Conservation (phyloP, 2,113 vertebrate species). For the Centropus unirufus region DNA sequence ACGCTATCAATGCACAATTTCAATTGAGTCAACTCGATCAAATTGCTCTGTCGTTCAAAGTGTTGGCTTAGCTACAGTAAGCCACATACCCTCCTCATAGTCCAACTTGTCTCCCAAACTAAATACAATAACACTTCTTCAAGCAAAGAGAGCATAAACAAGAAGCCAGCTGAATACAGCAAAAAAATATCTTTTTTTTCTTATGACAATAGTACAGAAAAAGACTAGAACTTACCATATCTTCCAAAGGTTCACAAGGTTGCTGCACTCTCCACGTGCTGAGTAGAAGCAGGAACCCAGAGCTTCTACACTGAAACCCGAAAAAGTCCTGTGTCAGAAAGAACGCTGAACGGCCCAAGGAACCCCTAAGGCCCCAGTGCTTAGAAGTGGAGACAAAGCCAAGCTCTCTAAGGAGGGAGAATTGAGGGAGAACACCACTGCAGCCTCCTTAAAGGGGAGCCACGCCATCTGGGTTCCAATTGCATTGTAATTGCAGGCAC, state of each 20-base stretch:
- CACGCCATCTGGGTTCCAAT: not conserved
- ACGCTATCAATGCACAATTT: not conserved
- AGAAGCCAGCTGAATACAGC: not conserved
- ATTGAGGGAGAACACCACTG: rapidly evolving
- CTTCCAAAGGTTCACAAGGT: rapidly evolving
- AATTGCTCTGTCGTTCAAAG: not conserved
- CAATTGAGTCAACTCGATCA: not conserved
- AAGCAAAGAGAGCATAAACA: not conserved
- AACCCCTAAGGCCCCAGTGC: not conserved
- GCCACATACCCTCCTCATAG: not conserved
- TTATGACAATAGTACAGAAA: rapidly evolving
- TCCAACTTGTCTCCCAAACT: not conserved
- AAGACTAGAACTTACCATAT: not conserved
- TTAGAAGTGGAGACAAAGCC: not conserved
- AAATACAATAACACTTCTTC: not conserved
- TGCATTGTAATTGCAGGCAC: not conserved
- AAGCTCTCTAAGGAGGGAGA: not conserved
- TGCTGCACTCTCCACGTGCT: rapidly evolving
- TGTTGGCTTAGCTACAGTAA: not conserved
- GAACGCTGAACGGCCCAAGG: rapidly evolving
- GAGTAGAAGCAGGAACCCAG: not conserved
- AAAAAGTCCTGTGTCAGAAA: rapidly evolving
- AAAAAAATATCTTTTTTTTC: not conserved
- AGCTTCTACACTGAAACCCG: not conserved
- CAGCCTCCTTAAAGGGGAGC: not conserved